Evolutionary conservation across 2,797 vertebrate genomes (phyloP).

Genomic region (Darevskia mixta): DNA sequence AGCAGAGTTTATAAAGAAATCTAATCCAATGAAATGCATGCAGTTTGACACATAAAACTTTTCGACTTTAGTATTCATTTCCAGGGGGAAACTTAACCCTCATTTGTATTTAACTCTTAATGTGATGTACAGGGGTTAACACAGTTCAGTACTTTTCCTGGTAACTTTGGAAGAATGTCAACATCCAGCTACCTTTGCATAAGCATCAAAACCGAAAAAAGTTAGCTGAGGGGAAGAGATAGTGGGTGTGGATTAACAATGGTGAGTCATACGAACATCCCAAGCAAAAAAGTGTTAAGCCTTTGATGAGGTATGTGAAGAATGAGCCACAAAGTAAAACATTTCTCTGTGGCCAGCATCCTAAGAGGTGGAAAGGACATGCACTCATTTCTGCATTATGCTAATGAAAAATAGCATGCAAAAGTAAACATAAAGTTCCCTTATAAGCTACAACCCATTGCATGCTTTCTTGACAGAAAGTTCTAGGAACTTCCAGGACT

Average conservation of each 20-base stretch:
- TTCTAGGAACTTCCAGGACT: not conserved
- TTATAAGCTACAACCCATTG: not conserved
- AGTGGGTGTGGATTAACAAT: constrained; percentile 47
- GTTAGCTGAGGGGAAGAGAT: constrained; percentile 19
- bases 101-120: constrained; percentile 15
- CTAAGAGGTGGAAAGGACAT: not conserved
- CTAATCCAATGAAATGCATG: not conserved
- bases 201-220: constrained; percentile 30
- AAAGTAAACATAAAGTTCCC: not conserved
- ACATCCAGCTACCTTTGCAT: constrained; percentile 27
- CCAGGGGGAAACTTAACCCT: not conserved
- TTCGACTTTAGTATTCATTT: not conserved
- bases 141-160: constrained; percentile 16
- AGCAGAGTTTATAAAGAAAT: constrained; percentile 17
- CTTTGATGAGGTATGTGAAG: constrained; percentile 64
- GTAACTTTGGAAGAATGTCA: not conserved
- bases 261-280: constrained; percentile 51
- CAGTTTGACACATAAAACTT: not conserved
- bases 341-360: constrained; percentile 32
- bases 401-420: constrained; percentile 4
- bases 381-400: not conserved
- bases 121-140: constrained; percentile 24
- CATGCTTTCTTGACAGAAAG: not conserved
- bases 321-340: constrained; percentile 52
- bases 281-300: constrained; percentile 45